Evolutionary conservation across 2,888 invertebrate species (phyloP).

Genomic region (Nycteola revayana): DNA sequence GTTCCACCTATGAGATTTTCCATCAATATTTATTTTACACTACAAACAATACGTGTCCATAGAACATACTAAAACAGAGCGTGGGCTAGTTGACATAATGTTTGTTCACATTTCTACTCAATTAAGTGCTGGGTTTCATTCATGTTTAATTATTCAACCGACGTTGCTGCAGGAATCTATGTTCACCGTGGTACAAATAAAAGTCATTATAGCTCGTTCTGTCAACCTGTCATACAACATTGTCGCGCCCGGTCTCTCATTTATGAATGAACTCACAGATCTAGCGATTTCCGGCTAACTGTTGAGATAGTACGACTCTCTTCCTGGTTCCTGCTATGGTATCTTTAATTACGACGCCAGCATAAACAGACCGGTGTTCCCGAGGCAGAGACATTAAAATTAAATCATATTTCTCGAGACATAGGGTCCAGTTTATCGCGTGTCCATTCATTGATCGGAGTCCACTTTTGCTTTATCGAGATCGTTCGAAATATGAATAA

Average conservation of each 20-base stretch:
- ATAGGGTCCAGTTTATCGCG: constrained; percentile 52
- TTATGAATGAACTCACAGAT: constrained; percentile 82
- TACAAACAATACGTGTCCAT: constrained; percentile 38
- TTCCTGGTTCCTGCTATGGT: constrained; percentile 81
- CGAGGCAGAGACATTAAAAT: constrained; percentile 27
- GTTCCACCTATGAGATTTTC: constrained; percentile 16
- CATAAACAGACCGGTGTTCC: constrained; percentile 58
- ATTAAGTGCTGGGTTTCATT: constrained; percentile 77
- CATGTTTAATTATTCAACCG: constrained; percentile 67
- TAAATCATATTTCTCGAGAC: constrained; percentile 35
- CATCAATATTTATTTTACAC: constrained; percentile 33
- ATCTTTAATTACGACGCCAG: constrained; percentile 76
- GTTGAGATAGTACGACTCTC: constrained; percentile 82
- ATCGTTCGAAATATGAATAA: constrained; percentile 78
- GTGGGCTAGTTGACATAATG: constrained; percentile 56
- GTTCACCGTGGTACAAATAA: constrained; percentile 51
- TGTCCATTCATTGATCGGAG: constrained; percentile 53
- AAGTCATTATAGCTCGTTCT: constrained; percentile 48
- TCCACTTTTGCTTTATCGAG: constrained; percentile 69
- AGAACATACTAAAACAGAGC: constrained; percentile 39
- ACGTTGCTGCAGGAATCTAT: constrained; percentile 46
- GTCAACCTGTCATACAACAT: constrained; percentile 68
- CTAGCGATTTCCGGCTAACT: constrained; percentile 80
- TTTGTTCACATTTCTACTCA: constrained; percentile 73
- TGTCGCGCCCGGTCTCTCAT: constrained; percentile 66